Evolutionary conservation across 2,113 vertebrate species (phyloP).

Genomic region (Gasterosteus nipponicus): DNA sequence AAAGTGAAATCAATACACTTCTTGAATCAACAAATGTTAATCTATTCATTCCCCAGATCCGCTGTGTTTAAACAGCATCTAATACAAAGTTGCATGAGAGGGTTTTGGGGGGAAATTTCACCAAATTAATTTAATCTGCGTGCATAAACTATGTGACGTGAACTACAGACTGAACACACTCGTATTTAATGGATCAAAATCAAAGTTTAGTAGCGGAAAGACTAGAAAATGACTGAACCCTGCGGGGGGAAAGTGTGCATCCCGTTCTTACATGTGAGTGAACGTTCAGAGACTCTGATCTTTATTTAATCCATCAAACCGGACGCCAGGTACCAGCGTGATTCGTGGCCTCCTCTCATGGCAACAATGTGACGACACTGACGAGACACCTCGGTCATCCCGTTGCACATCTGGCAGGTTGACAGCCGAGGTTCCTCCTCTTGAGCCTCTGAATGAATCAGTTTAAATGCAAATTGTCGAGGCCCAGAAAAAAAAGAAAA

Average conservation of each 20-base stretch:
- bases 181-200: background rate
- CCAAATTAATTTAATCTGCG: background rate
- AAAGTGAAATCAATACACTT: background rate
- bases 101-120: background rate
- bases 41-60: background rate
- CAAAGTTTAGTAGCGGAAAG: no score
- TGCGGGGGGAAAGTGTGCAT: no score
- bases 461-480: conserved; percentile 54
- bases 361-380: background rate
- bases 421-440: background rate
- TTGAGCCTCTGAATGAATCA: background rate
- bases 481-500: background rate
- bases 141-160: background rate
- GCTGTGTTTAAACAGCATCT: background rate
- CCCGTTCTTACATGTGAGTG: no score
- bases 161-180: background rate
- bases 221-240: no score
- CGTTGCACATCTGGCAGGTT: background rate
- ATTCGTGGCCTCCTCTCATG: conserved; percentile 9
- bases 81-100: background rate
- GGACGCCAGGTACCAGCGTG: background rate
- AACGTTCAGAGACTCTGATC: background rate
- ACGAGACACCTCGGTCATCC: background rate
- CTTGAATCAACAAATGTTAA: background rate
- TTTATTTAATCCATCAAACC: background rate